Evolutionary conservation across 2,888 invertebrate genomes (phyloP).

Genomic region (Mesochorus sp.): DNA sequence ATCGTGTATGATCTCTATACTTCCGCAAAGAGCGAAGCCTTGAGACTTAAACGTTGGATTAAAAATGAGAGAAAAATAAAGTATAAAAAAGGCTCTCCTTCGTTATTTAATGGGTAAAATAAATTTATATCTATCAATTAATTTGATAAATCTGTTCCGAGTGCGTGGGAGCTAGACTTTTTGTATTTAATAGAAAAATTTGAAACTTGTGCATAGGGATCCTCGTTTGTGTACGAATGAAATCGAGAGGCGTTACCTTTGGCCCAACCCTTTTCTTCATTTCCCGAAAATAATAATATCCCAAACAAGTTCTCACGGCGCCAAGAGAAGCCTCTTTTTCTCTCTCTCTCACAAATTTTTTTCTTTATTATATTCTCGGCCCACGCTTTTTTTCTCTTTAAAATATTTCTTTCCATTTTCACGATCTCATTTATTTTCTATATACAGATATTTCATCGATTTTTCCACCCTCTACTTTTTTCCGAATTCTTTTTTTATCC

Average conservation of each 20-base stretch:
- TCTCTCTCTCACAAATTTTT: not conserved
- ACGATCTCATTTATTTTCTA: constrained; percentile 2
- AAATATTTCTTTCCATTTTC: not conserved
- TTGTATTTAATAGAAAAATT: constrained; percentile 35
- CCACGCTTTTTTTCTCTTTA: not conserved
- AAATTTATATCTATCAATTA: not conserved
- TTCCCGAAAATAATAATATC: constrained; percentile 36
- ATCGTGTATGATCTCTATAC: constrained; percentile 11
- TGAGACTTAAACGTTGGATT: constrained; percentile 24
- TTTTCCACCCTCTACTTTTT: not conserved
- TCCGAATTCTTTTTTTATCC: not conserved
- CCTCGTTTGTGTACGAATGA: not conserved
- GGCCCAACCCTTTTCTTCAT: constrained; percentile 39
- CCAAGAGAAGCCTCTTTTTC: constrained; percentile 10
- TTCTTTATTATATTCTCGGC: not conserved
- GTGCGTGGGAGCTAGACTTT: constrained; percentile 5
- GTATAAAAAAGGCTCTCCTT: constrained; percentile 2
- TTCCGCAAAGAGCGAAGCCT: constrained; percentile 48
- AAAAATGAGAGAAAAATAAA: constrained; percentile 33
- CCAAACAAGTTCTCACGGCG: constrained; percentile 39
- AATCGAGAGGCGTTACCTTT: not conserved
- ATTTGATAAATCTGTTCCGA: constrained; percentile 2
- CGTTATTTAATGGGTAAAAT: not conserved
- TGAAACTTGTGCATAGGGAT: not conserved
- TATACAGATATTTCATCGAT: not conserved